Percentiles rank a stretch among this genome's conserved stretches.
Evolutionary conservation across 1,140 invertebrate genomes (phyloP).

Genomic region (Centruroides vittatus): DNA sequence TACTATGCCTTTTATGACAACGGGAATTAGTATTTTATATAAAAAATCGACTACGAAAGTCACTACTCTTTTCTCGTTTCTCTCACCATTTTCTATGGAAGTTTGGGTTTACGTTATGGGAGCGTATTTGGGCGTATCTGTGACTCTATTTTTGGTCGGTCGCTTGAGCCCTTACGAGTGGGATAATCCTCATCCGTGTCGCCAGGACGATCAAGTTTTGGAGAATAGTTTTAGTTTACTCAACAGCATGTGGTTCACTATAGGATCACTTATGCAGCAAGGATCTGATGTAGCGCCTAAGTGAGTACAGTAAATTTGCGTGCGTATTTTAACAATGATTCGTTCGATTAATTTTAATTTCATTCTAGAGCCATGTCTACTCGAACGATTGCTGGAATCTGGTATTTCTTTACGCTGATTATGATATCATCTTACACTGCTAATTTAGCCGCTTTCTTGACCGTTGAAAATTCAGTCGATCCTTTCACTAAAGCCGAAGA

Average conservation of each 20-base stretch:
- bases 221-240: conserved; percentile 57
- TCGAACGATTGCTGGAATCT: conserved; percentile 32
- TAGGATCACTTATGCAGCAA: conserved; percentile 89
- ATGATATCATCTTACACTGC: conserved; percentile 52
- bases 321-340: neutral
- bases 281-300: conserved; percentile 54
- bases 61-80: conserved; percentile 79
- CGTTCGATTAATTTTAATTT: neutral
- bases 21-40: conserved; percentile 42
- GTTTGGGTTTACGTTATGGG: conserved; percentile 95
- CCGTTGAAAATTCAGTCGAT: conserved; percentile 63
- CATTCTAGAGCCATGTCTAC: conserved; percentile 29
- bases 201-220: conserved; percentile 54
- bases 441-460: conserved; percentile 87
- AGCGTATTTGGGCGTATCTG: conserved; percentile 81
- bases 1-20: conserved; percentile 20
- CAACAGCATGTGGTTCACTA: conserved; percentile 60
- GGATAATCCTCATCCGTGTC: conserved; percentile 54
- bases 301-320: conserved; percentile 18
- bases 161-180: conserved; percentile 89
- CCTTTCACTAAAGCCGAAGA: conserved; percentile 81
- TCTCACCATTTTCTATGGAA: conserved; percentile 77
- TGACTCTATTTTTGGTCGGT: conserved; percentile 81
- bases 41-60: conserved; percentile 55
- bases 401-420: conserved; percentile 44